These are phyloP conservation scores for Eucera pruinosa DNA, from an alignment of 2,888 invertebrate genomes.

Conservation along the genomic window DNA sequence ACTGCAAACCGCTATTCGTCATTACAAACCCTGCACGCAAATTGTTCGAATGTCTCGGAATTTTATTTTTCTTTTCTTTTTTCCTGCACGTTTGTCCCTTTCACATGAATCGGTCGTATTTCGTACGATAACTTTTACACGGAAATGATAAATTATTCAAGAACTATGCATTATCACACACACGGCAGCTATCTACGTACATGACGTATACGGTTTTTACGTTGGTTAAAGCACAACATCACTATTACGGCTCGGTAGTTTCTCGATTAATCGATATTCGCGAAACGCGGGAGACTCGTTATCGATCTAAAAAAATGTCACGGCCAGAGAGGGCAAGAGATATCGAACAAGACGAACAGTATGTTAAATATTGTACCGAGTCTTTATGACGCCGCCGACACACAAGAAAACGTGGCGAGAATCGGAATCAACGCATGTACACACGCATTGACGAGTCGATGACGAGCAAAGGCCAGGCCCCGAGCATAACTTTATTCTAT, in stretches of 20 bases:
- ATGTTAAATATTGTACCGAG: constrained; percentile 16
- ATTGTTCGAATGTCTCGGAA: constrained; percentile 14
- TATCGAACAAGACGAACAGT: constrained; percentile 19
- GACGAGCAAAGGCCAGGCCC: constrained; percentile 48
- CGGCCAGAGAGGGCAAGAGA: constrained; percentile 35
- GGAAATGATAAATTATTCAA: constrained; percentile 34
- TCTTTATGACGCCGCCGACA: constrained; percentile 1
- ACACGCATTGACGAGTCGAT: not conserved
- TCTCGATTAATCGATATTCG: constrained; percentile 40
- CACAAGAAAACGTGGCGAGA: constrained; percentile 27
- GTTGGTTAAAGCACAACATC: not conserved
- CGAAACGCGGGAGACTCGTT: constrained; percentile 22
- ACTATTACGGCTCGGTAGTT: not conserved
- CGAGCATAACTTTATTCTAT: constrained; percentile 76
- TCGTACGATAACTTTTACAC: constrained; percentile 13
- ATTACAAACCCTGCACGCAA: constrained; percentile 33
- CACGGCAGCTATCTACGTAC: not conserved
- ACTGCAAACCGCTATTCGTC: constrained; percentile 53
- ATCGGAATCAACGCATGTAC: constrained; percentile 18
- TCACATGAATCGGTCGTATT: not conserved
- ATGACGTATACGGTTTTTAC: not conserved
- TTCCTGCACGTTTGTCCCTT: not conserved
- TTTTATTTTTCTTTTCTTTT: not conserved
- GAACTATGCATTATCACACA: constrained; percentile 12
- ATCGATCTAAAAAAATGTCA: constrained; percentile 64